Percentiles rank a stretch among this genome's conserved stretches.
These are phyloP conservation scores for Nephrotoma flavescens DNA, from an alignment of 2,888 invertebrate genomes.

Conservation along the genomic window DNA sequence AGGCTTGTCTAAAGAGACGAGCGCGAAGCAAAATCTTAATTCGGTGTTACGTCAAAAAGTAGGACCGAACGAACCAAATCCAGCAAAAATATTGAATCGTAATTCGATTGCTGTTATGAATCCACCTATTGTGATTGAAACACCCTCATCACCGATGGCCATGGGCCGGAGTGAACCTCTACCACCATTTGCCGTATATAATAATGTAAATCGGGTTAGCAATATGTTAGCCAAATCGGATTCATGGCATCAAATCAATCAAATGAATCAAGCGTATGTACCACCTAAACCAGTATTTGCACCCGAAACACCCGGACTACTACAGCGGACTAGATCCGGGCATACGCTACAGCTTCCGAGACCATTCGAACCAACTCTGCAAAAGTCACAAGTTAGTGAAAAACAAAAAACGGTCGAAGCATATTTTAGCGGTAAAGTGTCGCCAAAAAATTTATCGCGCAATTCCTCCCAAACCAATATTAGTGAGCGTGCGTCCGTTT, in stretches of 20 bases:
- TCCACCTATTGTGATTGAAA: constrained; percentile 24
- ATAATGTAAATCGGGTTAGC: not conserved
- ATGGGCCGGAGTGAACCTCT: not conserved
- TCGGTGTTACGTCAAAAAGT: constrained; percentile 27
- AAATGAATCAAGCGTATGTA: constrained; percentile 22
- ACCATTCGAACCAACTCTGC: constrained; percentile 65
- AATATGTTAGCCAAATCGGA: constrained; percentile 47
- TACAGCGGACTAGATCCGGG: constrained; percentile 52
- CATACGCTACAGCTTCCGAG: constrained; percentile 60
- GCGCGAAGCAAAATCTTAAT: constrained; percentile 11
- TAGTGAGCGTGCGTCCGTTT: not conserved
- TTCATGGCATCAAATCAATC: constrained; percentile 62
- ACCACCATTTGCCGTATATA: constrained; percentile 10
- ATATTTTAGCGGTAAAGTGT: constrained; percentile 43
- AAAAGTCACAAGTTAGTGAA: constrained; percentile 47
- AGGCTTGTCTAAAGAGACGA: not conserved
- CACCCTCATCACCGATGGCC: constrained; percentile 15
- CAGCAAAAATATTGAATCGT: not conserved
- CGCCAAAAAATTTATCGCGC: constrained; percentile 26
- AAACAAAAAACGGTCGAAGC: constrained; percentile 62
- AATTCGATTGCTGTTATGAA: constrained; percentile 1
- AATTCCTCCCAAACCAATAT: constrained; percentile 19
- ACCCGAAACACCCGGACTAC: constrained; percentile 15
- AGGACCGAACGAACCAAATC: constrained; percentile 23
- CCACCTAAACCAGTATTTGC: constrained; percentile 16